Conservation (phyloP, 2,888 invertebrate genomes). For the Drosophila silvestris region DNA sequence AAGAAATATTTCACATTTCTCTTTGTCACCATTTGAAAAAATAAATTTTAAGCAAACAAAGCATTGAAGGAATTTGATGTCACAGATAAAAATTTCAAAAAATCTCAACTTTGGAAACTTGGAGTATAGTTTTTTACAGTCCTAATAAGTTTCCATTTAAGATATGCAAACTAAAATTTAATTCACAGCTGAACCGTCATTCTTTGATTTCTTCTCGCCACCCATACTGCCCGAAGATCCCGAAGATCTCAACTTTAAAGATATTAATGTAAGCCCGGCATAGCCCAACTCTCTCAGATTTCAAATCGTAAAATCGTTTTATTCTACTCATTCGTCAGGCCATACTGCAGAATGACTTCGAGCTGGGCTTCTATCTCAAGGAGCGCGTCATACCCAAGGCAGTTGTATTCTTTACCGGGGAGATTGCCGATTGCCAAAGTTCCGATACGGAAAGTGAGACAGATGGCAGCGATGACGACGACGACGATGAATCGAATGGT, state of each 20-base stretch:
- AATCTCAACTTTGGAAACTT: too few species aligned
- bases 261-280: constrained; percentile 70
- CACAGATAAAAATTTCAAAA: background rate
- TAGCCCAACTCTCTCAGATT: rapidly evolving
- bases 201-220: constrained; percentile 96
- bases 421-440: constrained; percentile 86
- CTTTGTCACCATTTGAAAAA: background rate
- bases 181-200: constrained; percentile 86
- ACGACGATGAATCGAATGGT: constrained; percentile 49
- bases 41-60: background rate
- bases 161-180: background rate
- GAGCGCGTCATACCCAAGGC: constrained; percentile 98
- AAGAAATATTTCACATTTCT: background rate
- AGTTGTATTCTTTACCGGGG: constrained; percentile 97
- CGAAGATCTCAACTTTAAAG: constrained; percentile 74
- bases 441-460: constrained; percentile 71
- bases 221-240: constrained; percentile 86
- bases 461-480: constrained; percentile 68
- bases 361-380: constrained; percentile 98
- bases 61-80: background rate
- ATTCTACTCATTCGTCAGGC: constrained; percentile 52
- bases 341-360: constrained; percentile 92
- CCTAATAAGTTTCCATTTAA: background rate
- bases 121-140: background rate
- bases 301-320: background rate